Evolutionary conservation across 2,888 invertebrate species (phyloP), one percentile per base, ranked within the genome.

Genomic region (Zeuzera pyrina): DNA sequence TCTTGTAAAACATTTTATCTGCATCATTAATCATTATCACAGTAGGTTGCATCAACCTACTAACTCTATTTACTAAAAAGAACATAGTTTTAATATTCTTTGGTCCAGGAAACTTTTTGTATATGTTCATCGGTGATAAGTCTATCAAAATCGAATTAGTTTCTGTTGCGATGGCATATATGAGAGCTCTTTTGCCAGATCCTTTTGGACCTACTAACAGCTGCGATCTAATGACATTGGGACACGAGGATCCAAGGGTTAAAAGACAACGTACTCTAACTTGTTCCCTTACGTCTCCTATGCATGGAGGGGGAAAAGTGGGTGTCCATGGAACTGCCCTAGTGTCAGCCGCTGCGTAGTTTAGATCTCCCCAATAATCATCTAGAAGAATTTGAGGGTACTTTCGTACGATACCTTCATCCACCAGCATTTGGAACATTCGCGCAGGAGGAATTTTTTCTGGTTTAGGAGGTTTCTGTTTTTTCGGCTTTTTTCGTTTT

Each of bases 81-180:
- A 90, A 83, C 46, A 94, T 78, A 64, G 85, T 87, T 48, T 88
- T 88, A 34, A 89, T 68, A 2, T 89, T 89, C 52, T 88, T 88
- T 42, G 88, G 86, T 0, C 89, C 89, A 1, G 86, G 83, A 59
- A 91, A 93, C 66, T 91, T 89, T 28, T 88, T 86, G 10, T 84
- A 88, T 3, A 92, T 73, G 43, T 88, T 88, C 26, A 85, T 69
- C 1, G 93, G 89, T 0, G 91, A 89, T 8, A 94, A 67, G 52
- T 94, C 93, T 56, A 94, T 90, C 8, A 94, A 63, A 24, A 91
- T 88, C 3, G 93, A 89, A 30, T 89, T 89, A 0, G 90, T 86
- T 69, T 92, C 92, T 2, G 88, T 88, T 42, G 92, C 93, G 15
- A 94, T 81, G 0, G 91, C 91, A 47, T 92, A 86, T 0, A 88